Evolutionary conservation across 2,797 vertebrate genomes (phyloP).

Genomic region (Cyclopterus lumpus): DNA sequence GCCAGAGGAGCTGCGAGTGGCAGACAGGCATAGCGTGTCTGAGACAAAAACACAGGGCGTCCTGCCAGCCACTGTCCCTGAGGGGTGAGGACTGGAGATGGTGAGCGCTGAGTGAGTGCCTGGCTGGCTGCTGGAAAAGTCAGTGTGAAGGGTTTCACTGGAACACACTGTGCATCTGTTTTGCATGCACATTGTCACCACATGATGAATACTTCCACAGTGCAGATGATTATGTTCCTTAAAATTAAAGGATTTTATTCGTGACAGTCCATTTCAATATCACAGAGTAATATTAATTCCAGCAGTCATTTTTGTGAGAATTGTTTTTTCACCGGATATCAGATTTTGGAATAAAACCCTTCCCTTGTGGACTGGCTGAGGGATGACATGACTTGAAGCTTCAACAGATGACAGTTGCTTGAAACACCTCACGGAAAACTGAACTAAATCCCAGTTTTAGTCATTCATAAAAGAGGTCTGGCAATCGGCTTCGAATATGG

Average conservation of each 20-base stretch:
- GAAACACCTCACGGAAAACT: conserved; percentile 66
- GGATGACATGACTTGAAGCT: conserved; percentile 44
- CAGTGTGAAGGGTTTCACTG: conserved; percentile 43
- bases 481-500: conserved; percentile 30
- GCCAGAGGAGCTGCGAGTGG: conserved; percentile 47
- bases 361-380: conserved; percentile 27
- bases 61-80: conserved; percentile 74
- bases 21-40: conserved; percentile 71
- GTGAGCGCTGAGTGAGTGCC: conserved; percentile 54
- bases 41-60: conserved; percentile 77
- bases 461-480: conserved; percentile 49
- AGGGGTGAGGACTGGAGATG: conserved; percentile 57
- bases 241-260: conserved; percentile 18
- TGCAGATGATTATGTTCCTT: conserved; percentile 28
- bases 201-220: conserved; percentile 41
- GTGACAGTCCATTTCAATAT: conserved; percentile 19
- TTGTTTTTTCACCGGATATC: conserved; percentile 24
- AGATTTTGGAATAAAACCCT: conserved; percentile 38
- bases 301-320: conserved; percentile 12
- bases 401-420: conserved; percentile 53
- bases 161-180: conserved; percentile 55
- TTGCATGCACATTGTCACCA: conserved; percentile 42
- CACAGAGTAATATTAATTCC: conserved; percentile 8
- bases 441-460: conserved; percentile 52
- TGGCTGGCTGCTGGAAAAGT: conserved; percentile 57